Evolutionary conservation across 2,113 vertebrate genomes (phyloP), one percentile per base, ranked within the genome.

Genomic region (Porphyrio hochstetteri): DNA sequence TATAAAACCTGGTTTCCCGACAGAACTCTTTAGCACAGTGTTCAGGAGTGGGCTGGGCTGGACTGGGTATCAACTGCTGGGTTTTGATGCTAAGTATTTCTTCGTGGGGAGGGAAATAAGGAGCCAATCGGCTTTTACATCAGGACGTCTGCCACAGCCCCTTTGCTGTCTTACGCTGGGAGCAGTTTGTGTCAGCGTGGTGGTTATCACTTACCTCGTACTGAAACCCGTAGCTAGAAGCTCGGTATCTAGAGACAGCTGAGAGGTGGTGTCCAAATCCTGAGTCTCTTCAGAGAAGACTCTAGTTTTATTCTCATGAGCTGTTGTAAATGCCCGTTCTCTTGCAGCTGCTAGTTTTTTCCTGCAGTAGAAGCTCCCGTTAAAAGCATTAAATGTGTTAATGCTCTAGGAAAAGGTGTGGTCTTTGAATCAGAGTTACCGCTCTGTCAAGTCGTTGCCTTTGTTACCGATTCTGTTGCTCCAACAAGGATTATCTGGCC

Each of bases 11-110:
- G 23, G 0, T 13, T 88, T 82, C 9, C 13, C 28, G 9, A 7
- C 13, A 33, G 72, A 42, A 2, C 59, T 31, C 29, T 57, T 31
- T 2, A 33, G 7, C 17, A 2, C 0, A 0, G 4, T 44, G 35
- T 42, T 82, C 53, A 25, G 38, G 24, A 35, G 8, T 9, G 24
- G n/a, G 40, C 14, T 6, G 2, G 6, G 5, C 16, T 64, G 2
- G 6, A 4, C 16, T 64, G 20, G 6, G 27, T 56, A 42, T 40
- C 40, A 69, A 35, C 48, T 61, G 9, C 52, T 24, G 5, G 35
- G 8, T 64, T 65, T 60, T 69, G 29, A 14, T 64, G 38, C 1
- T 1, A 27, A 29, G 1, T 48, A 18, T 17, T 86, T 31, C 48
- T 24, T 69, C 23, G 10, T 18, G 10, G 31, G 42, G 42, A 17